phyloP scores from a whole-genome alignment of 2,113 vertebrate genomes.

The Psilopsiagon aymara region DNA sequence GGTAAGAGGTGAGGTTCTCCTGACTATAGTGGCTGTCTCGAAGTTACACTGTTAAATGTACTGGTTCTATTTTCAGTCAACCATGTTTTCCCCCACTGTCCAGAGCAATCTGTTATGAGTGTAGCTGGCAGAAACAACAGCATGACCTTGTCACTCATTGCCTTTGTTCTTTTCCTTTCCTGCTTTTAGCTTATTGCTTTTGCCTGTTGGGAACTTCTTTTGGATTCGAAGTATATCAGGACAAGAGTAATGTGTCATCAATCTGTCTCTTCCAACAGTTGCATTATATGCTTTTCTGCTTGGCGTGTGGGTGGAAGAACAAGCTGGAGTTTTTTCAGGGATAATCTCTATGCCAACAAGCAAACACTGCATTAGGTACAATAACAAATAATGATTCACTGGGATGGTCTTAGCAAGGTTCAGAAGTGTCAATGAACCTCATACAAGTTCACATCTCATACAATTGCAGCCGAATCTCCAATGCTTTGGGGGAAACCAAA shows the following conservation, averaged over 20 bases:
- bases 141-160: neutral
- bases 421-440: neutral
- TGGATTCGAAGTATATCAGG: neutral
- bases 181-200: neutral
- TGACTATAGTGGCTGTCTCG: neutral
- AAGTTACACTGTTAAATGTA: neutral
- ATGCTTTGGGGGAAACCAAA: neutral
- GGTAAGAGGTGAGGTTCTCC: neutral
- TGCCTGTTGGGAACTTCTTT: neutral
- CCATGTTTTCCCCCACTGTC: neutral
- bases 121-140: neutral
- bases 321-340: neutral
- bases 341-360: constrained; percentile 34
- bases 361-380: constrained; percentile 2
- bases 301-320: constrained; percentile 4
- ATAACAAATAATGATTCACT: constrained; percentile 13
- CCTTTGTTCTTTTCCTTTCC: neutral
- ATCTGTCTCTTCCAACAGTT: constrained; percentile 18
- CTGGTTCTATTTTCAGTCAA: neutral
- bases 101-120: neutral
- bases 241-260: constrained; percentile 5
- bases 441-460: neutral
- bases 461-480: neutral
- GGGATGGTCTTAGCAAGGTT: neutral
- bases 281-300: neutral